phyloP scores from a whole-genome alignment of 2,888 invertebrate genomes.

The Caenorhabditis panamensis region DNA sequence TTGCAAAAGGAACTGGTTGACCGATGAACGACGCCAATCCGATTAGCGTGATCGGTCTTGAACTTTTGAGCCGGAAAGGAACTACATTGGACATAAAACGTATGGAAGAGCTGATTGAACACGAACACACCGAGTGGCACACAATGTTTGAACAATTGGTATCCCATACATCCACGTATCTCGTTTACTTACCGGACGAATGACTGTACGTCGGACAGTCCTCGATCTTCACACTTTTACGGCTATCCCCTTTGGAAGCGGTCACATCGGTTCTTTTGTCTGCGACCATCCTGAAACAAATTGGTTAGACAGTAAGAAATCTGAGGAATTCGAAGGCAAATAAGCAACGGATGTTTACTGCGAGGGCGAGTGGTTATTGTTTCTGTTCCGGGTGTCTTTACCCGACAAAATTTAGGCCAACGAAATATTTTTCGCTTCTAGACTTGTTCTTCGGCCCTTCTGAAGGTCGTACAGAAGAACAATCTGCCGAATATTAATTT shows the following conservation, averaged over 20 bases:
- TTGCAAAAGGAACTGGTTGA: constrained; percentile 12
- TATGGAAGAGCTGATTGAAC: constrained; percentile 2
- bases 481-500: constrained; percentile 6
- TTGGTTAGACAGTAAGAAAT: background rate
- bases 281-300: constrained; percentile 50
- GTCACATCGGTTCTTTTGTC: constrained; percentile 33
- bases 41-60: background rate
- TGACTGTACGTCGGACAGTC: constrained; percentile 59
- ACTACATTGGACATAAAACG: no score
- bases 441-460: constrained; percentile 3
- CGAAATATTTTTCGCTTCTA: background rate
- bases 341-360: constrained; percentile 12
- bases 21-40: background rate
- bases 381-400: constrained; percentile 30
- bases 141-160: constrained; percentile 55
- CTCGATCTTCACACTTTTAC: constrained; percentile 59
- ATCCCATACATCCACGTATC: background rate
- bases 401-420: constrained; percentile 39
- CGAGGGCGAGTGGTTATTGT: constrained; percentile 17
- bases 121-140: constrained; percentile 9
- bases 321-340: constrained; percentile 35
- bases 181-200: constrained; percentile 55
- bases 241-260: constrained; percentile 43
- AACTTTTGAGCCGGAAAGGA: background rate
- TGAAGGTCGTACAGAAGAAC: background rate